phyloP scores from a whole-genome alignment of 2,113 vertebrate genomes.

The Bucco capensis region DNA sequence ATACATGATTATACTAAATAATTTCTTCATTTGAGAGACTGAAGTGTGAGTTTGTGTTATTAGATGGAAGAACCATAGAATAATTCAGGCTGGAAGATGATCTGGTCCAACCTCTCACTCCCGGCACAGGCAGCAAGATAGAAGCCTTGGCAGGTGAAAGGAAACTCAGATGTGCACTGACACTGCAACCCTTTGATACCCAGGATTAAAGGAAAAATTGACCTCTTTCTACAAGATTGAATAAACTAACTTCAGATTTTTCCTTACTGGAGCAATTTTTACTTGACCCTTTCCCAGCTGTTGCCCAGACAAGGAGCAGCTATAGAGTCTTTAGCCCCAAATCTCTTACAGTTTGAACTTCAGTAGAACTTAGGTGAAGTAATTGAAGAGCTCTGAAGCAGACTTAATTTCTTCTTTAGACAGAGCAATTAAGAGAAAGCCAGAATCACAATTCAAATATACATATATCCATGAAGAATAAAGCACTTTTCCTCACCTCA shows the following conservation, averaged over 20 bases:
- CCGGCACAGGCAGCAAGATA: not conserved
- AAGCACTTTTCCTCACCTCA: not conserved
- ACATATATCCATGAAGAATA: accelerated
- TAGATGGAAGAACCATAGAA: not conserved
- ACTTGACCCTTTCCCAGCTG: not conserved
- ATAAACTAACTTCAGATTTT: not conserved
- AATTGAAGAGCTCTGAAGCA: not conserved
- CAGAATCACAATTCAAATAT: not conserved
- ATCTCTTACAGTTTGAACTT: not conserved
- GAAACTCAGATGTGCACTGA: not conserved
- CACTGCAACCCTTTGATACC: not conserved
- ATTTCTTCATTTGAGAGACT: not conserved
- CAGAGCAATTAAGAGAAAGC: not conserved
- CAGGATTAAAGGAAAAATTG: not conserved
- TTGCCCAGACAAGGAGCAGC: not conserved
- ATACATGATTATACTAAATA: not conserved
- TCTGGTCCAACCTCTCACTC: not conserved
- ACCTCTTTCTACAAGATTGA: not conserved
- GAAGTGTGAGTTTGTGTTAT: not conserved
- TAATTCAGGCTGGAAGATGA: not conserved
- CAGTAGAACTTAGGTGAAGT: not conserved
- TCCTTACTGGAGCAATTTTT: not conserved
- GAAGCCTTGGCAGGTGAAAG: not conserved
- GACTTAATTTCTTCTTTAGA: not conserved
- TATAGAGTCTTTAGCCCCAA: not conserved